These are phyloP conservation scores for Syngnathus floridae DNA, from an alignment of 2,113 vertebrate genomes.

Conservation along the genomic window DNA sequence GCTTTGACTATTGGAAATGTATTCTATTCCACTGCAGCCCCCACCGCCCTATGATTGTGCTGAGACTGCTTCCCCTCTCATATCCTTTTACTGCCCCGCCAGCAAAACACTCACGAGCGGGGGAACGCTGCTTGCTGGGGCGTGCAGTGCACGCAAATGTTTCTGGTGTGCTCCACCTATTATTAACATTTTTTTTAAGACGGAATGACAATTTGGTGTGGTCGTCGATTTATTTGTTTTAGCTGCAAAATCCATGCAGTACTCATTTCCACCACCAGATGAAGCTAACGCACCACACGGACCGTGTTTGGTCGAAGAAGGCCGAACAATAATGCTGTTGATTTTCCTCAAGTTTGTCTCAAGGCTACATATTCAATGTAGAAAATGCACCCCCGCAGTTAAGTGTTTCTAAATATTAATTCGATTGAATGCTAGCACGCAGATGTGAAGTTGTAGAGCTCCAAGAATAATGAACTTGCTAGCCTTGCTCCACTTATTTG, in stretches of 20 bases:
- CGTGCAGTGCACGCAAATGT: neutral
- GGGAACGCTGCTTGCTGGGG: conserved; percentile 8
- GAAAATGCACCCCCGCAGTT: conserved; percentile 4
- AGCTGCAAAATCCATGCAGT: neutral
- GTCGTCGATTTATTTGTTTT: neutral
- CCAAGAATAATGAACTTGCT: too few species aligned
- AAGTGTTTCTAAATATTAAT: neutral
- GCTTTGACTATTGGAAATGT: conserved; percentile 35
- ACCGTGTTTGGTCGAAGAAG: conserved; percentile 43
- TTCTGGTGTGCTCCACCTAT: neutral
- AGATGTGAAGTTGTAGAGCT: neutral
- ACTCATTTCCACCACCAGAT: conserved; percentile 31
- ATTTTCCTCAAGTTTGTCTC: conserved; percentile 1
- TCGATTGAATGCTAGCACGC: conserved; percentile 11
- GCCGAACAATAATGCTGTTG: conserved; percentile 28
- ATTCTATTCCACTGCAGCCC: conserved; percentile 39
- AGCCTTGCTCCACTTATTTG: too few species aligned
- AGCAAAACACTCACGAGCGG: conserved; percentile 53
- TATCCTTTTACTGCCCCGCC: conserved; percentile 59
- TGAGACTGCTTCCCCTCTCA: conserved; percentile 53
- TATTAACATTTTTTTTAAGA: too few species aligned
- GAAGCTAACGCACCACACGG: conserved; percentile 16
- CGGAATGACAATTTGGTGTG: neutral
- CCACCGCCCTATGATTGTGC: conserved; percentile 46
- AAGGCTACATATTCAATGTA: neutral